phyloP scores from a whole-genome alignment of 2,888 invertebrate genomes.

The Rhimphoctona megacephalus region DNA sequence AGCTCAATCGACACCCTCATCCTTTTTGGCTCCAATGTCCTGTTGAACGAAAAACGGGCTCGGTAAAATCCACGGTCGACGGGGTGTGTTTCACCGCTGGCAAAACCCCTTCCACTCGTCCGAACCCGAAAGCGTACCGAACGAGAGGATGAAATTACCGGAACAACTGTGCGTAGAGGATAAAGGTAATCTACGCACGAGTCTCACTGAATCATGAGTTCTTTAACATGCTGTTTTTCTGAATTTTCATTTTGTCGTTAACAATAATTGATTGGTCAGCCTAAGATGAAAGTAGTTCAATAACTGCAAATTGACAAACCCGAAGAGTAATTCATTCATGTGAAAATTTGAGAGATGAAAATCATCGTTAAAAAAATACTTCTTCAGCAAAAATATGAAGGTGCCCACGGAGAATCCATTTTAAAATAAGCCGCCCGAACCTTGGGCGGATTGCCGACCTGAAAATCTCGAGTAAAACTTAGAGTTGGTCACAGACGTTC shows the following conservation, averaged over 20 bases:
- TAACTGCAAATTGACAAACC: background rate
- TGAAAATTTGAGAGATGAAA: background rate
- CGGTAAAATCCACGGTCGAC: conserved; percentile 53
- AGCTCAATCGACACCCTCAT: conserved; percentile 54
- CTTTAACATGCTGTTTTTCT: background rate
- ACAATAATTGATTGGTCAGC: conserved; percentile 18
- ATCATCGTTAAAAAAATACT: background rate
- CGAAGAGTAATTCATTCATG: background rate
- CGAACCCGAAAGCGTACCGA: conserved; percentile 28
- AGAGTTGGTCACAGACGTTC: conserved; percentile 43
- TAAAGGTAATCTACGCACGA: conserved; percentile 12
- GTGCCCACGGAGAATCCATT: background rate
- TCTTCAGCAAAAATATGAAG: background rate
- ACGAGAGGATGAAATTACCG: conserved; percentile 59
- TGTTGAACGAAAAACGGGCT: conserved; percentile 51
- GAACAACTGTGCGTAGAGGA: conserved; percentile 51
- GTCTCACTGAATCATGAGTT: conserved; percentile 18
- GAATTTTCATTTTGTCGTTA: conserved; percentile 23
- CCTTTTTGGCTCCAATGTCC: conserved; percentile 31
- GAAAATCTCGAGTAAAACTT: conserved; percentile 31
- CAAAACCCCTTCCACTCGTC: conserved; percentile 7
- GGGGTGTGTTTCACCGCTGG: conserved; percentile 25
- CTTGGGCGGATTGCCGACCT: conserved; percentile 13
- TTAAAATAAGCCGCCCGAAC: conserved; percentile 17
- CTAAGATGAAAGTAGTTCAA: background rate